Base-by-base conservation (phyloP, 2,888 invertebrate genomes). In the Lepidochitona cinerea region DNA sequence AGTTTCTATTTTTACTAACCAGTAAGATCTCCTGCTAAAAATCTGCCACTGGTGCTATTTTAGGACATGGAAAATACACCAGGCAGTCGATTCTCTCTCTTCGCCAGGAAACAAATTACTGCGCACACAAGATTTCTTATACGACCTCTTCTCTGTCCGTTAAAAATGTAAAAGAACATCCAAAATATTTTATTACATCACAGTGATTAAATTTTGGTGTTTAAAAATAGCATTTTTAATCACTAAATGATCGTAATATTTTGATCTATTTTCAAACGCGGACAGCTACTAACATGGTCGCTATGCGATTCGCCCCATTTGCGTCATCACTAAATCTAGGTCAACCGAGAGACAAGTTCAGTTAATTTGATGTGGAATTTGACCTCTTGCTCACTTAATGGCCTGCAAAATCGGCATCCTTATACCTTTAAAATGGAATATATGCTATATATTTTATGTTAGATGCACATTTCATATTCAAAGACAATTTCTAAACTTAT, bases 1-100 rank as follows among this genome's bases (percentile, higher is more conserved):
- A 71, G 84, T 82, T 83, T 83, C 87, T 87, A 87, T 87, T 87
- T 87, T 87, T 87, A 87, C 87, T 87, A 83, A 84, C 87, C 87
- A 87, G 86, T 87, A 83, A 84, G 83, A 84, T 85, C 81, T 81
- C 81, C 79, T 78, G 75, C 72, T 80, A 78, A 81, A 82, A 82
- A 79, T 79, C 80, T 81, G 72, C 81, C 79, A 81, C 78, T 80
- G 79, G 83, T 79, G 81, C 86, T 85, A 86, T 86, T 86, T 86
- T 85, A 76, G 79, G 83, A 79, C 80, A 81, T 80, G 86, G 85
- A 85, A 86, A 86, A 81, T 79, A 83, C 83, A 77, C 74, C 35
- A 35, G 52, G n/a, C 68, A 71, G 59, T 23, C 59, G 59, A 54
- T 9, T 54, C 59, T 12, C 59, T 54, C 59, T 23, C 9, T 54